Base-by-base conservation (phyloP, 2,113 vertebrate genomes). In the Coryphaenoides rupestris region DNA sequence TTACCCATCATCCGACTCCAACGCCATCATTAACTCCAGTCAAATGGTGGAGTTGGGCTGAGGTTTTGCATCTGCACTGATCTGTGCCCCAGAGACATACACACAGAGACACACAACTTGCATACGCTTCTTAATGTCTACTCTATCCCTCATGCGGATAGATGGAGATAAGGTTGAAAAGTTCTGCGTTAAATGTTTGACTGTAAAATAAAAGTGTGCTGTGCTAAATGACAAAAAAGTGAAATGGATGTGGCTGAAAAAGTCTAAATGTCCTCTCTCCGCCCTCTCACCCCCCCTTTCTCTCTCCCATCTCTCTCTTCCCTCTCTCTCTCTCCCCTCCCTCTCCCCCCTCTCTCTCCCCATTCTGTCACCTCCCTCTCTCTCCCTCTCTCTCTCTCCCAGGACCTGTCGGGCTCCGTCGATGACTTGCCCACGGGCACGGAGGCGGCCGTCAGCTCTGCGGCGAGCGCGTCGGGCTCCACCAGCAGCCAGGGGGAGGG, bases 351-450 rank as follows among this genome's bases (percentile, higher is more conserved):
- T 26, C 5, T 47, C 3, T 19, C 10, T 19, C 16, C 22, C 10
- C 19, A 1, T n/a, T 13, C n/a, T 15, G 7, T 15, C 33, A 7
- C 16, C 3, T 14, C 10, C 33, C 6, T 5, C n/a, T 47, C 12
- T 47, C 13, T 14, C 59, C 28, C 5, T 3, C 6, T 46, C 45
- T 14, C 9, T 21, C 26, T 19, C 24, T 33, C 57, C 12, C 82
- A 97, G 95, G 95, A 98, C 77, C 87, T 98, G 60, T 96, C 95
- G 49, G 95, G 95, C 81, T 95, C 95, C 77, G 96, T 98, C 50
- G 95, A 97, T 0, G 95, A 98, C 82, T 88, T 97, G 66, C 95
- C 95, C 68, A 97, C 93, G 0, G 95, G 95, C 82, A 95, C 95
- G 0, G 95, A 98, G 86, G 95, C 93, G 2, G 90, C 91, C 1